Evolutionary conservation across 2,113 vertebrate genomes (phyloP).

Genomic region (Vombatus ursinus): DNA sequence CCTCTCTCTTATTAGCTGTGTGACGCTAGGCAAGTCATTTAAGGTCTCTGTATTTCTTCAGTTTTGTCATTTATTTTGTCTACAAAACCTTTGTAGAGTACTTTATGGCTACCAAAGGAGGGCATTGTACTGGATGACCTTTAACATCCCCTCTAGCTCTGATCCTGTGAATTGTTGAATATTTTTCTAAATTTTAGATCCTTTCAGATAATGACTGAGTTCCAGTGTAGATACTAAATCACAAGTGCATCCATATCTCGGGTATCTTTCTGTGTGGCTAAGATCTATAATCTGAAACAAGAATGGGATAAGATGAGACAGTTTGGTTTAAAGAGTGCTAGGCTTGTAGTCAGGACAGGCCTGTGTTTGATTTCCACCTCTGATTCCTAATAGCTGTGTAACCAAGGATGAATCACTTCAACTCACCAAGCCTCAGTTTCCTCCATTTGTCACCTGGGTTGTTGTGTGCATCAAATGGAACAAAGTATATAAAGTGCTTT

Average conservation of each 20-base stretch:
- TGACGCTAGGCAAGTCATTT: not conserved
- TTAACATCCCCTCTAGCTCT: not conserved
- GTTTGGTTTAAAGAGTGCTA: not conserved
- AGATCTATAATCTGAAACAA: not conserved
- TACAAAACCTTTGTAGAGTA: too few species aligned
- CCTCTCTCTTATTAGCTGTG: not conserved
- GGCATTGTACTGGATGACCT: not conserved
- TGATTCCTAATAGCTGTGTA: not conserved
- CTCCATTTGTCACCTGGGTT: not conserved
- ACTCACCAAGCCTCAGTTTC: not conserved
- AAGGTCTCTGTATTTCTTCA: not conserved
- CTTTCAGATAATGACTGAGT: not conserved
- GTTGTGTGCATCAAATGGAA: not conserved
- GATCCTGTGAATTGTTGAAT: not conserved
- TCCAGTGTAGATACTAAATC: not conserved
- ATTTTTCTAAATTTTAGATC: not conserved
- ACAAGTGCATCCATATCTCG: too few species aligned
- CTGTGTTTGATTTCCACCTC: not conserved
- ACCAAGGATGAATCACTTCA: not conserved
- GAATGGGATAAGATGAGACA: not conserved
- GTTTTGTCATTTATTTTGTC: not conserved
- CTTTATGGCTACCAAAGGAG: too few species aligned
- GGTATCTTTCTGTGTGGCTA: not conserved
- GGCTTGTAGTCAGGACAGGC: not conserved
- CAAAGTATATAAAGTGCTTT: too few species aligned